Evolutionary conservation across 2,888 invertebrate species (phyloP).

Genomic region (Metacarcinus magister): DNA sequence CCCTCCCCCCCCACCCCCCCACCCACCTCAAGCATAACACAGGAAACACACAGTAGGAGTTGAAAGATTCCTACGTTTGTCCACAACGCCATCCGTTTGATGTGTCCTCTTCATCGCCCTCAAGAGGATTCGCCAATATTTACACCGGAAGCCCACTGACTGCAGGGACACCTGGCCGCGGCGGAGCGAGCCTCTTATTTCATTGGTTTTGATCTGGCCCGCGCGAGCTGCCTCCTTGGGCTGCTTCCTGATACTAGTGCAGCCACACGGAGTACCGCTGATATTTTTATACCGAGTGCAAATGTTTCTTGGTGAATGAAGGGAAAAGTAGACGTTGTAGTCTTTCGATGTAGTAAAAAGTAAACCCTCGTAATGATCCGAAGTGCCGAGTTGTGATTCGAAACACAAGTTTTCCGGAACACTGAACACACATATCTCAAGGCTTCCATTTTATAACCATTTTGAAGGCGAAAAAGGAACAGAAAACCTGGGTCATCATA

Average conservation of each 20-base stretch:
- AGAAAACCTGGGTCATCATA: background rate
- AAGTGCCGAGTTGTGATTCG: constrained; percentile 30
- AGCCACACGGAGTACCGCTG: background rate
- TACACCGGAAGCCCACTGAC: constrained; percentile 8
- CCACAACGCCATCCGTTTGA: background rate
- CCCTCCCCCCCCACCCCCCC: background rate
- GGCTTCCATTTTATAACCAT: constrained; percentile 33
- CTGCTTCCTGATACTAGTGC: background rate
- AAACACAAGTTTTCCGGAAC: background rate
- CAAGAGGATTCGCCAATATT: constrained; percentile 41
- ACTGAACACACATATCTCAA: background rate
- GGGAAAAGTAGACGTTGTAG: background rate
- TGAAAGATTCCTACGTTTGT: constrained; percentile 17
- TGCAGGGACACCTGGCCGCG: background rate
- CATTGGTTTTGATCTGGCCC: background rate
- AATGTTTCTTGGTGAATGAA: constrained; percentile 11
- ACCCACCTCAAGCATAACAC: background rate
- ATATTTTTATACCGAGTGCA: background rate
- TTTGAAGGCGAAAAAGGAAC: background rate
- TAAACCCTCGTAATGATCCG: background rate
- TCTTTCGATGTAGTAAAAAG: background rate
- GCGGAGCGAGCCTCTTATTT: background rate
- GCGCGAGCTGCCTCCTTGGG: background rate
- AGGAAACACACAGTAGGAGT: constrained; percentile 14
- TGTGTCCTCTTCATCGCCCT: constrained; percentile 9